Percentiles rank a stretch among this genome's conserved stretches.
Conservation (phyloP, 2,797 vertebrate genomes). For the Agapornis canus region DNA sequence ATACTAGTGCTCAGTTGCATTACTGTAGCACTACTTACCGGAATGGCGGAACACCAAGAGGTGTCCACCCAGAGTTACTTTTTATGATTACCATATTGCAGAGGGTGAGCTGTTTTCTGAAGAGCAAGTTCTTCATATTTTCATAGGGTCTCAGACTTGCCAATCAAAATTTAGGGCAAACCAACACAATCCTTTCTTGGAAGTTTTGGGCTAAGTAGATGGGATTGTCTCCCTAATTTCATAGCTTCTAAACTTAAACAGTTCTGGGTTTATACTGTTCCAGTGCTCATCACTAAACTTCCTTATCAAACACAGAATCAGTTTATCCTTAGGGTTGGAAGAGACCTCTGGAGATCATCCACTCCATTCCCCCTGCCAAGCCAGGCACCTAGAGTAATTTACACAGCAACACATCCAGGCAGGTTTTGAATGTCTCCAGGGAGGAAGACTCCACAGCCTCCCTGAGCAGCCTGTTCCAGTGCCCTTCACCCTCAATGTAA, state of each 20-base stretch:
- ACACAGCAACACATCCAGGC: not conserved
- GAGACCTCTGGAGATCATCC: not conserved
- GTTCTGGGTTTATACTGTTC: not conserved
- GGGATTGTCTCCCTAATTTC: not conserved
- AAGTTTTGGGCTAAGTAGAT: not conserved
- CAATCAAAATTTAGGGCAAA: not conserved
- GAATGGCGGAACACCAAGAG: not conserved
- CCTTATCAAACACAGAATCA: not conserved
- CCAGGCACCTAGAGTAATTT: not conserved
- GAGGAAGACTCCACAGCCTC: not conserved
- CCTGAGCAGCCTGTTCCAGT: not conserved
- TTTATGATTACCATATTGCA: not conserved
- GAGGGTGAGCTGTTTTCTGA: not conserved
- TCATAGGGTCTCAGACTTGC: not conserved
- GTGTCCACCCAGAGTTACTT: not conserved
- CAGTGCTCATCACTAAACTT: not conserved
- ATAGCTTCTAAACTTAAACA: not conserved
- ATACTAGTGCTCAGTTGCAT: not conserved
- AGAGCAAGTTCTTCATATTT: not conserved
- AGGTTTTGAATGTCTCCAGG: not conserved
- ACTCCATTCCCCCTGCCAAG: not conserved
- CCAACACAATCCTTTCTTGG: not conserved
- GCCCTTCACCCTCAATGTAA: not conserved
- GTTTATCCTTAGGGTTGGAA: not conserved
- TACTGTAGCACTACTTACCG: not conserved